Conservation (phyloP, 2,888 invertebrate species). For the Troilus luridus region DNA sequence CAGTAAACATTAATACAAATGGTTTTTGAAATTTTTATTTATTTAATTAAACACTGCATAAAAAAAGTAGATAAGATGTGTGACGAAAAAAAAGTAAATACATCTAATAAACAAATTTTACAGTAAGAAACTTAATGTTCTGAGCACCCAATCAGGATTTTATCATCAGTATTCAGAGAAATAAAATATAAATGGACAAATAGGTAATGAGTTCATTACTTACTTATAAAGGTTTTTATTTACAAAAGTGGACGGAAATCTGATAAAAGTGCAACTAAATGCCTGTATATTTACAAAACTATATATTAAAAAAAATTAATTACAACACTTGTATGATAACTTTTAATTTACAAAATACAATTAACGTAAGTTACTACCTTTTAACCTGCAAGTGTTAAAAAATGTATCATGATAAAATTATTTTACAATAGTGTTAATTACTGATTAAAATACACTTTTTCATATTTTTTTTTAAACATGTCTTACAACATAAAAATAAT, state of each 20-base stretch:
- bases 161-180: neutral
- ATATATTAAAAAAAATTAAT: constrained; percentile 3
- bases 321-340: neutral
- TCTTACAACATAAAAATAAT: neutral
- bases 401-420: neutral
- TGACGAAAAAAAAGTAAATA: neutral
- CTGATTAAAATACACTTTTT: constrained; percentile 12
- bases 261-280: constrained; percentile 57
- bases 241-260: constrained; percentile 59
- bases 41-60: too few relatives aligned
- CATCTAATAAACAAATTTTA: neutral
- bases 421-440: constrained; percentile 34
- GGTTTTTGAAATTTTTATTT: too few relatives aligned
- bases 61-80: neutral
- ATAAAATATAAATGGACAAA: neutral
- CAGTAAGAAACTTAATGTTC: neutral
- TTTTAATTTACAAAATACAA: neutral
- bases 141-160: neutral
- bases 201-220: constrained; percentile 16
- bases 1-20: too few relatives aligned
- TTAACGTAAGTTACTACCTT: neutral
- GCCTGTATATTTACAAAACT: constrained; percentile 51
- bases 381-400: neutral
- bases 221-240: constrained; percentile 51
- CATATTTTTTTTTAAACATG: neutral